Base-by-base conservation (phyloP, 2,888 invertebrate genomes). In the Malachius bipustulatus region DNA sequence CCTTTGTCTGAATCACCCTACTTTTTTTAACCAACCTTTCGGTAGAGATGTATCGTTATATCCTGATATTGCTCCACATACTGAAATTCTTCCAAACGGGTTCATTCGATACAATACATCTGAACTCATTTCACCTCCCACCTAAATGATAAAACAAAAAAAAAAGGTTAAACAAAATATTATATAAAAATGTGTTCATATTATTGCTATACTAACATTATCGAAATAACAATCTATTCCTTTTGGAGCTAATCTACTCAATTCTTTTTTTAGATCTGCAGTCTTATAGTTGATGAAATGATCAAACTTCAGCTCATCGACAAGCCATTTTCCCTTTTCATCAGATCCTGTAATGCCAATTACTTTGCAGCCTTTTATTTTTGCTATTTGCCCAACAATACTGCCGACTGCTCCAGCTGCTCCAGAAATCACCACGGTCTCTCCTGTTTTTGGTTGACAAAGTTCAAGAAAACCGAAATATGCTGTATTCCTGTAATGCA, bases 391-490 rank as follows among this genome's bases (percentile, higher is more conserved):
- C 2, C 83, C 83, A 14, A 82, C 83, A 32, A 77, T 68, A 38
- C 72, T 75, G 4, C 84, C 85, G 9, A 84, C 82, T 24, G 82
- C 83, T 11, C 84, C 84, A 13, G 79, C 83, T 9, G 83, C 84
- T 3, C 76, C 76, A 15, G 73, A 76, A 2, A 85, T 71, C 2
- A 78, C 75, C 9, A 84, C 69, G 1, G 76, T 77, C 58, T 85
- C 82, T 6, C 79, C 82, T 3, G 67, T 47, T 59, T 80, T 76
- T 2, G 82, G 80, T 39, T 73, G 57, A 43, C 81, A 82, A 38
- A 82, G 62, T 46, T 82, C 77, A 42, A 75, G 57, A 8, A 83
- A 62, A 1, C 83, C 84, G 60, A 82, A 82, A 51, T 79, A 78
- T 0, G 82, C 81, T 2, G 82, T 79, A 47, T 73, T 75, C 13